These are phyloP conservation scores for Columba janthina DNA, from an alignment of 2,113 vertebrate genomes.

Conservation along the genomic window DNA sequence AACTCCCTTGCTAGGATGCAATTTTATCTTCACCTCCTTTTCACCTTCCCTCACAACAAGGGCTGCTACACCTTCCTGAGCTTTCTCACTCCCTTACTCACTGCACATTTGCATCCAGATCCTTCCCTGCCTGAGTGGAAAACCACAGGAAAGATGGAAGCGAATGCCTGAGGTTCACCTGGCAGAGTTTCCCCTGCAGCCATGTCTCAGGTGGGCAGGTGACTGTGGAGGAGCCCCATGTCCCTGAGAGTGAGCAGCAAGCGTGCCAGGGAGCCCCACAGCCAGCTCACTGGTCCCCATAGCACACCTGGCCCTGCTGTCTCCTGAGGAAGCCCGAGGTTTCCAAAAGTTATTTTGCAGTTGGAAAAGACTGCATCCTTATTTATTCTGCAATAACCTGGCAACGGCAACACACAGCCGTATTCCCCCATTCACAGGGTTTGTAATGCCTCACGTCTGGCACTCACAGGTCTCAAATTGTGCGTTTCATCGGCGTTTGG, in stretches of 20 bases:
- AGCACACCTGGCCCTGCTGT: accelerated
- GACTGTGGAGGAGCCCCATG: neutral
- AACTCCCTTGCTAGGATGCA: neutral
- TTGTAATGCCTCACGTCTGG: neutral
- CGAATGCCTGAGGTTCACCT: neutral
- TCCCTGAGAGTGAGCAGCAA: neutral
- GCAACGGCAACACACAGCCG: neutral
- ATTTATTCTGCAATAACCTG: neutral
- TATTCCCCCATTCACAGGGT: neutral
- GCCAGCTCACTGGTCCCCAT: neutral
- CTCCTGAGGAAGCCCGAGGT: neutral
- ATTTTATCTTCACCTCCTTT: neutral
- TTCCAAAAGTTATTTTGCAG: neutral
- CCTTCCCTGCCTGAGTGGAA: neutral
- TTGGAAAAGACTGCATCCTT: neutral
- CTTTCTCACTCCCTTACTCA: neutral
- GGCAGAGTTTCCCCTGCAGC: accelerated
- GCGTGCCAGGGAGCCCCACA: accelerated
- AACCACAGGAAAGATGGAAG: neutral
- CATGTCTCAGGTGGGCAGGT: neutral
- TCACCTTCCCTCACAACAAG: neutral
- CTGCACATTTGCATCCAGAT: neutral
- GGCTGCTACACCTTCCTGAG: neutral
- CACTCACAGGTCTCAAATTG: neutral
- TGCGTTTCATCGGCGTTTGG: accelerated